Base-by-base conservation (phyloP, 2,797 vertebrate genomes). In the Chaetodon trifasciatus region DNA sequence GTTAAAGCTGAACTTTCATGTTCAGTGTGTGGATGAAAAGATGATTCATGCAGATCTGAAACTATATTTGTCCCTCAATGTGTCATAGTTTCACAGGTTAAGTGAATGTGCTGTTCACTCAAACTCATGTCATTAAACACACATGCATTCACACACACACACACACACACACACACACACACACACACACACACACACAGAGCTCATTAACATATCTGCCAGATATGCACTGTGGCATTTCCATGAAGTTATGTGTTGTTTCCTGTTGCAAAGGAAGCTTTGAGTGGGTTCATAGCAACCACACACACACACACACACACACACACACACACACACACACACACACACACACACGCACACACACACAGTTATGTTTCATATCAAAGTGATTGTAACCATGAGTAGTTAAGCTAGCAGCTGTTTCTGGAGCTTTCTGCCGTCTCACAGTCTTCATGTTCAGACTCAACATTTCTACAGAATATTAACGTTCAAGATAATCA, bases 231-330 rank as follows among this genome's bases (percentile, higher is more conserved):
- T 78, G 85, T 79, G 79, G 79, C 87, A 89, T 92, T 92, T 92
- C 90, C 87, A 88, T 87, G 89, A 92, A 92, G 73, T 64, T 76
- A 17, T 9, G 17, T 70, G 49, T 79, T 69, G 77, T 80, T 91
- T 92, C 89, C 78, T 86, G 86, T 82, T 88, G 86, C 74, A 86
- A 35, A 88, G 87, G 89, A 92, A 87, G 83, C 28, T 81, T 15
- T 80, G 62, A 89, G 74, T 49, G 44, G 40, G 50, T 82, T 82
- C 32, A 81, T 66, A 70, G 62, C 77, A 83, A 63, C 70, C 70
- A 57, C 73, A 52, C 82, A 69, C 82, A 71, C 67, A 74, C 75
- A 71, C 61, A 67, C 74, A 73, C 55, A 60, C 56, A 77, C 68
- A 70, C 66, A 79, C 37, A 47, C 47, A 44, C 40, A 56, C 52